Conservation (phyloP, 2,888 invertebrate genomes). For the Pachycephus smyrnensis region DNA sequence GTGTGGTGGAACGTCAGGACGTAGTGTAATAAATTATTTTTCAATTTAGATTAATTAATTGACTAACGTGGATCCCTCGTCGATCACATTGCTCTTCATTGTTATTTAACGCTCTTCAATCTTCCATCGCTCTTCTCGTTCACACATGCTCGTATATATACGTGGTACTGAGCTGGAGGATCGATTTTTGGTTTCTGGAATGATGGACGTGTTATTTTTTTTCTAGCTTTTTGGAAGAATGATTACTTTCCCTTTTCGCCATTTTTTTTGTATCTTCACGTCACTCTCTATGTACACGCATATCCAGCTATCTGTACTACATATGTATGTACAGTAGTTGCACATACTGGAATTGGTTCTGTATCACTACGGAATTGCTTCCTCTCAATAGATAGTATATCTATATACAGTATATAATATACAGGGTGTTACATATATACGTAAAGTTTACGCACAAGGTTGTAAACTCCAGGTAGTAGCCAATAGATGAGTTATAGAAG, state of each 20-base stretch:
- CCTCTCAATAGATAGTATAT: not conserved
- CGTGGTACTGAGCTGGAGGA: not conserved
- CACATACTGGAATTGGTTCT: not conserved
- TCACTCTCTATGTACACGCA: not conserved
- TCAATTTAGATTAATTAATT: not conserved
- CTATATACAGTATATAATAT: not conserved
- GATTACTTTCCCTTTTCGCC: not conserved
- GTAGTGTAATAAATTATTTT: not conserved
- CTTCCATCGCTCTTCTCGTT: not conserved
- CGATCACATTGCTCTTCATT: not conserved
- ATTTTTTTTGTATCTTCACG: not conserved
- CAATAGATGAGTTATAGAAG: not conserved
- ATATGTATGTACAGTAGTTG: not conserved
- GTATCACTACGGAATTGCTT: not conserved
- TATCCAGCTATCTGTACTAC: not conserved
- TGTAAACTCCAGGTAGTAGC: not conserved
- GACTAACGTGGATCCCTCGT: not conserved
- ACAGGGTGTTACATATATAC: not conserved
- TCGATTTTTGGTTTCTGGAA: not conserved
- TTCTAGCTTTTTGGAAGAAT: not conserved
- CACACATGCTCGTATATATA: not conserved
- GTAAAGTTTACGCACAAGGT: not conserved
- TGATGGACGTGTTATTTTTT: not conserved
- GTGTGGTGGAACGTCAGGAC: slow-evolving; percentile 5
- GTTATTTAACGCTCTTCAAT: not conserved